A percentile compares a stretch with the other conserved stretches of the same genome.
These are phyloP conservation scores for Drosophila pruinosa DNA, from an alignment of 1,140 invertebrate genomes.

Conservation along the genomic window DNA sequence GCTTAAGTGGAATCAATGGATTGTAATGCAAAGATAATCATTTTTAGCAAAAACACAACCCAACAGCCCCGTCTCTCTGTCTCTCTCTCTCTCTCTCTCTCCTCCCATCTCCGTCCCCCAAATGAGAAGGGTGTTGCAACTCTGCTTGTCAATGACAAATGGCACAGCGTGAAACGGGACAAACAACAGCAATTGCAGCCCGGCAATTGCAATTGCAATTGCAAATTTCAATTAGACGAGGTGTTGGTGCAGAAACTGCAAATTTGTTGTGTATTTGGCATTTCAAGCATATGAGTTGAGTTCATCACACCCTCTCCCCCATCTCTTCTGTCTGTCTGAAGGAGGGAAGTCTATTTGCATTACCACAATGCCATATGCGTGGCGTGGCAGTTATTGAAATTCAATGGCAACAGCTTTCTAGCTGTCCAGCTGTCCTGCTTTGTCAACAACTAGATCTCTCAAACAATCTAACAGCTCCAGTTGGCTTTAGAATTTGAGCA, in stretches of 20 bases:
- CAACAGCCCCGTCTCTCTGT: not conserved
- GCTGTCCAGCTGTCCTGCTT: no score
- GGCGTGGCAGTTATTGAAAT: no score
- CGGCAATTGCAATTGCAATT: conserved; percentile 13
- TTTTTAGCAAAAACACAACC: conserved; percentile 52
- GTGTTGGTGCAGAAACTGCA: conserved; percentile 72
- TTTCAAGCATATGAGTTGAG: conserved; percentile 45
- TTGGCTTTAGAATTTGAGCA: no score
- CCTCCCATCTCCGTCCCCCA: not conserved
- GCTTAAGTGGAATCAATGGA: conserved; percentile 81
- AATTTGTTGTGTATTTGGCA: conserved; percentile 49
- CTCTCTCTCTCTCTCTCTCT: not conserved
- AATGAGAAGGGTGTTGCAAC: conserved; percentile 27
- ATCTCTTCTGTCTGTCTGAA: no score
- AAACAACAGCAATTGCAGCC: not conserved
- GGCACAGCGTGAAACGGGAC: conserved; percentile 40
- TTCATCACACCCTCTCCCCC: no score
- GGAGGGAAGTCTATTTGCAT: no score
- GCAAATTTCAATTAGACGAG: conserved; percentile 76
- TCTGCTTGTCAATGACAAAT: conserved; percentile 69
- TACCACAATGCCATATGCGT: no score
- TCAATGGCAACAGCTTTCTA: no score
- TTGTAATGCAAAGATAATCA: conserved; percentile 79
- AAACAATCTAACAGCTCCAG: no score
- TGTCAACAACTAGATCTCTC: no score